Evolutionary conservation across 2,113 vertebrate species (phyloP).

Genomic region (Pandion haliaetus): DNA sequence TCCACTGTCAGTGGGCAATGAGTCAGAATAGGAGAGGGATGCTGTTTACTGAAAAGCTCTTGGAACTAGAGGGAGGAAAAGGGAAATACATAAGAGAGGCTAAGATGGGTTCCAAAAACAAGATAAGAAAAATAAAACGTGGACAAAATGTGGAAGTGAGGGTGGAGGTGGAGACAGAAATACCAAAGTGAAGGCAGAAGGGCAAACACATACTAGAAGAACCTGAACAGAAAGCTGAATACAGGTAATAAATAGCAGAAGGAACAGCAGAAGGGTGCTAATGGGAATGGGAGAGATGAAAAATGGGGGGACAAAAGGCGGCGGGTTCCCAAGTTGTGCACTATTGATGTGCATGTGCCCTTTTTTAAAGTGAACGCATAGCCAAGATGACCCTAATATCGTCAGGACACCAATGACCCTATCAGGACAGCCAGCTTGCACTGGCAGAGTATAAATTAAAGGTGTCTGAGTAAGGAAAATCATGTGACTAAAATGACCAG

Average conservation of each 20-base stretch:
- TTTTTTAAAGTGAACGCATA: background rate
- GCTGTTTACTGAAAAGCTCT: background rate
- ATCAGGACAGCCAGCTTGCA: background rate
- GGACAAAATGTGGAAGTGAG: background rate
- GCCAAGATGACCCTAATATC: background rate
- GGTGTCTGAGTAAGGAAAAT: background rate
- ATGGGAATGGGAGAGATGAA: background rate
- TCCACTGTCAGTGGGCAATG: background rate
- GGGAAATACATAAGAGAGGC: background rate
- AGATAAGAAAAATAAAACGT: background rate
- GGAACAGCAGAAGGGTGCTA: background rate
- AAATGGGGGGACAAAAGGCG: background rate
- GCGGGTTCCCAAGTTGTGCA: background rate
- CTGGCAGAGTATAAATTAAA: background rate
- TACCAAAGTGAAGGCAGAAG: background rate
- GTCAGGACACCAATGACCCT: background rate
- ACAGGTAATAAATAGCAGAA: background rate
- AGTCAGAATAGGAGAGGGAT: slow-evolving; percentile 17
- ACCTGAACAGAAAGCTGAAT: background rate
- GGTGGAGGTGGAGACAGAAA: background rate
- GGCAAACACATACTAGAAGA: background rate
- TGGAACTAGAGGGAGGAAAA: background rate
- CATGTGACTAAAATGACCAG: background rate
- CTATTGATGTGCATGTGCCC: accelerated
- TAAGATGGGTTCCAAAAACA: background rate